These are phyloP conservation scores for Cyclura pinguis DNA, from an alignment of 2,797 vertebrate species.

Conservation along the genomic window DNA sequence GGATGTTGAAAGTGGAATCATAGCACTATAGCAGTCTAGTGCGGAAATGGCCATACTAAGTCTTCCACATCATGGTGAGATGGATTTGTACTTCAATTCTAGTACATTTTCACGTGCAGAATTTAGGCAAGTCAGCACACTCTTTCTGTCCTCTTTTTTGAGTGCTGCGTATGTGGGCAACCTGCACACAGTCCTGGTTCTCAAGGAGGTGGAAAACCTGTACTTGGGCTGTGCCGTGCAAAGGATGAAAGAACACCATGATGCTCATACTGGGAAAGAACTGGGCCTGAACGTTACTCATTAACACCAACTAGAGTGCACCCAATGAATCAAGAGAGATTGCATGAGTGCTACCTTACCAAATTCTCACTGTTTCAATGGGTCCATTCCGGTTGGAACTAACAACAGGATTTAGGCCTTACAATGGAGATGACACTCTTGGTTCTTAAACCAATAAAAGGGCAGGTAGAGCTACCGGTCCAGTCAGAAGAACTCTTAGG, in stretches of 20 bases:
- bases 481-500: background rate
- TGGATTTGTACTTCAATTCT: background rate
- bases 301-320: no score
- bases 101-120: background rate
- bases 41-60: background rate
- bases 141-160: background rate
- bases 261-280: no score
- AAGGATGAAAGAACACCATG: no score
- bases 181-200: background rate
- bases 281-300: no score
- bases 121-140: background rate
- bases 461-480: no score
- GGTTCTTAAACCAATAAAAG: background rate
- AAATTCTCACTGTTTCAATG: no score
- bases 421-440: background rate
- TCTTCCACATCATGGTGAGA: background rate
- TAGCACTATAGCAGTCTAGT: no score
- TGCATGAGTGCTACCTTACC: no score
- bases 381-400: no score
- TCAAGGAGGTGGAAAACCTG: background rate
- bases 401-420: background rate
- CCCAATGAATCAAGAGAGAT: no score
- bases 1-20: no score
- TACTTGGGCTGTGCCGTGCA: background rate
- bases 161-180: no score